These are phyloP conservation scores for Mesembrinibis cayennensis DNA, from an alignment of 2,113 vertebrate genomes.

Conservation along the genomic window DNA sequence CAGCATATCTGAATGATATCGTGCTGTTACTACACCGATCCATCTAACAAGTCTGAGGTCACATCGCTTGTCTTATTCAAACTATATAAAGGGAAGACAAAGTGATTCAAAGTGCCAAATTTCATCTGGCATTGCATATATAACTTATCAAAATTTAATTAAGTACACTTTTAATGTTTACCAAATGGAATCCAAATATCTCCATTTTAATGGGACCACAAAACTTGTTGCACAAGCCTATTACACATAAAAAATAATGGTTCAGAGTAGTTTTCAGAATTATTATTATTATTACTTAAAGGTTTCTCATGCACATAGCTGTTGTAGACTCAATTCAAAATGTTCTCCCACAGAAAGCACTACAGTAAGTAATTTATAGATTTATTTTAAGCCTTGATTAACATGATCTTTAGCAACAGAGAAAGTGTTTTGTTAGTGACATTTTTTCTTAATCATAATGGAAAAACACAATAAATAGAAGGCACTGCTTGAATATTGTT, in stretches of 20 bases:
- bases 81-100: not conserved
- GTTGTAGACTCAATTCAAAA: not conserved
- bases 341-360: not conserved
- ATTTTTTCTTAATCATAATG: not conserved
- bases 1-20: not conserved
- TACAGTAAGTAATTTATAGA: not conserved
- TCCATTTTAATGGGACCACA: not conserved
- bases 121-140: not conserved
- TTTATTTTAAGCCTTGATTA: not conserved
- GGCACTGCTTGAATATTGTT: not conserved
- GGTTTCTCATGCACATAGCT: not conserved
- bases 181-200: not conserved
- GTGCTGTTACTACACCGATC: not conserved
- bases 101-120: not conserved
- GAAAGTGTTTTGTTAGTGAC: not conserved
- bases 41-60: not conserved
- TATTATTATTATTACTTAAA: not conserved
- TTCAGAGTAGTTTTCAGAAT: not conserved
- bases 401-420: not conserved
- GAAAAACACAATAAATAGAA: not conserved
- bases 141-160: not conserved
- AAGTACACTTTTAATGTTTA: not conserved
- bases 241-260: not conserved
- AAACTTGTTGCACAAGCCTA: not conserved
- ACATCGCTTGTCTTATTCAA: not conserved